Base-by-base conservation (phyloP, 2,797 vertebrate species). In the Pampus argenteus region DNA sequence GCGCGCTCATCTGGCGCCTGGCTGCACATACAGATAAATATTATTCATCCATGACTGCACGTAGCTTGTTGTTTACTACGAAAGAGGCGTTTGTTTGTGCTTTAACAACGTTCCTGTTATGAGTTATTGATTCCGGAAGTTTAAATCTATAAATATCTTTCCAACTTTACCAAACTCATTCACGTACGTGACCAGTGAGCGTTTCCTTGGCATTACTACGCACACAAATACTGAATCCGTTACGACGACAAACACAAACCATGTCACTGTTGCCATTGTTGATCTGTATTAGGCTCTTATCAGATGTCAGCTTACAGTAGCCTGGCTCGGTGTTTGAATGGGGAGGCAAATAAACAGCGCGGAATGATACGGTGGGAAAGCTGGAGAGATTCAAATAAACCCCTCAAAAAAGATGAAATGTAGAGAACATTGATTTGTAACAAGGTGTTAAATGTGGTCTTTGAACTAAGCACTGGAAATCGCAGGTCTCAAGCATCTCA, bases 251-350 rank as follows among this genome's bases (percentile, higher is more conserved):
- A 68, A 74, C 76, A 71, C 77, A 66, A n/a, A 59, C 73, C 76
- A 23, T 73, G 55, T 75, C 78, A 79, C 73, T 87, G 85, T 85
- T 82, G 82, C 20, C 66, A 74, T 58, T 89, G 85, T 83, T 86
- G 88, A 85, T 81, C 74, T 71, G 1, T 76, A 82, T 84, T 82
- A 58, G 57, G 31, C 57, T 75, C 78, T 87, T 91, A 89, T 89
- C 88, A 63, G 74, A 69, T 66, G 44, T 48, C 2, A 36, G 57
- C 63, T 74, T 44, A 86, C 79, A 83, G 88, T 51, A 81, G 85
- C 66, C 54, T 9, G 65, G 50, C 22, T 72, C 26, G 11, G 42
- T 47, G 56, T 61, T 64, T 83, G 28, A 74, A 62, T 62, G 22
- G 22, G 10, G 36, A 74, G 65, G 51, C 34, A 79, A 78, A 81